Evolutionary conservation across 2,888 invertebrate species (phyloP).

Genomic region (Caenorhabditis doughertyi): DNA sequence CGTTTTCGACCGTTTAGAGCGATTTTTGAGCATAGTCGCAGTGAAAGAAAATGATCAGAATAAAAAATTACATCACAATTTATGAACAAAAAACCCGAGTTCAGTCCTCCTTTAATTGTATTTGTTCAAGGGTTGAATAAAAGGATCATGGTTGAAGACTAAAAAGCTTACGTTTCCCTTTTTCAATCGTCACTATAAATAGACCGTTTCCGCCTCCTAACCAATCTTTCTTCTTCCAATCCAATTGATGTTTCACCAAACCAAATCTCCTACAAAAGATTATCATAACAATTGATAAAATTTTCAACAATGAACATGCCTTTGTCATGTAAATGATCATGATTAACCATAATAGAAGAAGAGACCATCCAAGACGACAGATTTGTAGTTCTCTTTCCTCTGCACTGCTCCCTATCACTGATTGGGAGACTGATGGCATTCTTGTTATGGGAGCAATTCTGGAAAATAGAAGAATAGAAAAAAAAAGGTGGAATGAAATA

Average conservation of each 20-base stretch:
- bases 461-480: not conserved
- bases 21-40: too few species aligned
- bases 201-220: constrained; percentile 34
- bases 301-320: constrained; percentile 10
- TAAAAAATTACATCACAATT: too few species aligned
- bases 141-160: too few species aligned
- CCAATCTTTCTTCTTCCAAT: constrained; percentile 54
- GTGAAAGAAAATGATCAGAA: too few species aligned
- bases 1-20: too few species aligned
- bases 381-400: constrained; percentile 67
- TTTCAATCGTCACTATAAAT: constrained; percentile 41
- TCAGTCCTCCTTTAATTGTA: too few species aligned
- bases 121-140: too few species aligned
- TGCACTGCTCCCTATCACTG: constrained; percentile 50
- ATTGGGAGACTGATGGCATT: constrained; percentile 33
- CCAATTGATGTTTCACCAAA: constrained; percentile 63
- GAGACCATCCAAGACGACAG: constrained; percentile 67
- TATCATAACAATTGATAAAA: constrained; percentile 19
- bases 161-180: constrained; percentile 5
- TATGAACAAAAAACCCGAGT: too few species aligned
- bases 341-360: constrained; percentile 67
- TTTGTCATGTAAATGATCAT: constrained; percentile 72
- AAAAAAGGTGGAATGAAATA: not conserved
- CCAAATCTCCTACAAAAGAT: constrained; percentile 60
- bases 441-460: not conserved